Evolutionary conservation across 2,888 invertebrate species (phyloP).

Genomic region (Ethmia dodecea): DNA sequence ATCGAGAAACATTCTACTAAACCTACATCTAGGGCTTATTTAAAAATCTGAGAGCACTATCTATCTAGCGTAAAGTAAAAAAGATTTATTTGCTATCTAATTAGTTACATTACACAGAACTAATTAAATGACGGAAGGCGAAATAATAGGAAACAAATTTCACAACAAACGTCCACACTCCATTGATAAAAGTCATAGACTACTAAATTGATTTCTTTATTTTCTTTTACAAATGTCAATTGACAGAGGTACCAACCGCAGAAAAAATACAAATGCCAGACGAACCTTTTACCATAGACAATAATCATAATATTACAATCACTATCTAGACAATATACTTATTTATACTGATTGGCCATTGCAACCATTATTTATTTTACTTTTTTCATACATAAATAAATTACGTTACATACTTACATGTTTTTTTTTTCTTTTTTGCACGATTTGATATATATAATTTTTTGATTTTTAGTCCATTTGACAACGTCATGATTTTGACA

Average conservation of each 20-base stretch:
- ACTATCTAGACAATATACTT: too few species aligned
- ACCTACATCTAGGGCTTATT: constrained; percentile 61
- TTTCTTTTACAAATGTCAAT: constrained; percentile 12
- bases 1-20: constrained; percentile 64
- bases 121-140: constrained; percentile 62
- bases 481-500: neutral
- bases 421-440: too few species aligned
- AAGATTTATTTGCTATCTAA: constrained; percentile 56
- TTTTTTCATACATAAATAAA: too few species aligned
- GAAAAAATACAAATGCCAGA: constrained; percentile 1
- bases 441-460: too few species aligned
- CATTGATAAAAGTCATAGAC: constrained; percentile 68
- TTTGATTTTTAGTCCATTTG: neutral
- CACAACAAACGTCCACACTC: constrained; percentile 63
- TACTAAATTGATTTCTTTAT: constrained; percentile 26
- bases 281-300: too few species aligned
- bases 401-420: too few species aligned
- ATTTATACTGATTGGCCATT: too few species aligned
- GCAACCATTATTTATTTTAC: too few species aligned
- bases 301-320: too few species aligned
- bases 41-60: constrained; percentile 45
- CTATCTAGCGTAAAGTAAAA: constrained; percentile 52
- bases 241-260: constrained; percentile 1
- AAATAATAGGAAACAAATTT: constrained; percentile 65
- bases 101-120: constrained; percentile 61